Percentiles rank a stretch among this genome's conserved stretches.
Conservation (phyloP, 2,797 vertebrate species). For the Naso thynnoides region DNA sequence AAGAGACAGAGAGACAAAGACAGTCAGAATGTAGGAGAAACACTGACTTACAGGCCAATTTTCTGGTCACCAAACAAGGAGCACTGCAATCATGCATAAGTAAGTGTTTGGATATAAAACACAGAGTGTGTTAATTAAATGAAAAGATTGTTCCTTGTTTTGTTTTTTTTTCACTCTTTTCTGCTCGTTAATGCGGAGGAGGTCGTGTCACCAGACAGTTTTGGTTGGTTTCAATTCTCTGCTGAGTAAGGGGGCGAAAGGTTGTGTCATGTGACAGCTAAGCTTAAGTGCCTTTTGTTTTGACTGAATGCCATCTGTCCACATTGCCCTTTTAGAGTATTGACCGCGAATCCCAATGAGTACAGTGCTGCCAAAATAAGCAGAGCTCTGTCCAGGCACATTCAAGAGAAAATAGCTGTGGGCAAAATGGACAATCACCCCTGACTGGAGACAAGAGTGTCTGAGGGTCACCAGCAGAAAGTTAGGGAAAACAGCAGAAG, state of each 20-base stretch:
- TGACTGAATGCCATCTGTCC: conserved; percentile 73
- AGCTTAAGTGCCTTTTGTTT: conserved; percentile 61
- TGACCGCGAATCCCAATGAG: conserved; percentile 70
- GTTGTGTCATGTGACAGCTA: conserved; percentile 60
- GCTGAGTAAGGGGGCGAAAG: conserved; percentile 56
- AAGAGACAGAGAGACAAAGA: conserved; percentile 3
- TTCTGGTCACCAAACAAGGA: conserved; percentile 43
- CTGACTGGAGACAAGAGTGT: conserved; percentile 35
- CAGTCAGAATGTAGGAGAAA: conserved; percentile 34
- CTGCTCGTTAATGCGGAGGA: conserved; percentile 28
- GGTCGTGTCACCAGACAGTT: conserved; percentile 39
- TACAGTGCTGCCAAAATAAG: conserved; percentile 50
- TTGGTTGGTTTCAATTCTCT: conserved; percentile 50
- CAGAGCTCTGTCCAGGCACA: conserved; percentile 38
- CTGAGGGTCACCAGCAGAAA: conserved; percentile 35
- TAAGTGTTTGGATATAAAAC: conserved; percentile 32
- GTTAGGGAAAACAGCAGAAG: conserved; percentile 12
- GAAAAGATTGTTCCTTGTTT: neutral
- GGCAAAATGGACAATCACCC: conserved; percentile 48
- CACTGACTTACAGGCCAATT: conserved; percentile 17
- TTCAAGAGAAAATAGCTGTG: conserved; percentile 52
- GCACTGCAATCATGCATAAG: conserved; percentile 27
- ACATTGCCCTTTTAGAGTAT: conserved; percentile 72
- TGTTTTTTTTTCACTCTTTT: conserved; percentile 10
- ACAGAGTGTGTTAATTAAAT: conserved; percentile 32